phyloP scores from a whole-genome alignment of 23 tunicate species.

The Botrylloides violaceus region DNA sequence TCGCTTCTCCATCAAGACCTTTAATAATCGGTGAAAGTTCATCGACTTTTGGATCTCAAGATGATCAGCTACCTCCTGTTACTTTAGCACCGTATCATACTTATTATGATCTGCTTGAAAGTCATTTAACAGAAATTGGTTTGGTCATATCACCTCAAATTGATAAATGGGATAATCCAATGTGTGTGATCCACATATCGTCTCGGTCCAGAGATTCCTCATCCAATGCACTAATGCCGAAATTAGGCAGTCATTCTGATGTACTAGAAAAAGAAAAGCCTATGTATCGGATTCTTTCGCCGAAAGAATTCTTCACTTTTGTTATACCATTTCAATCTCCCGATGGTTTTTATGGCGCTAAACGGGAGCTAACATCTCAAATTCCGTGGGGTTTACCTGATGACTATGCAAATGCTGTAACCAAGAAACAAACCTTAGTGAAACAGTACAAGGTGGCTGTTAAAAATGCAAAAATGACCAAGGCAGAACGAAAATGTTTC shows the following conservation, averaged over 20 bases:
- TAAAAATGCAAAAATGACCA: conserved; percentile 60
- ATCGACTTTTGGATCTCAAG: neutral
- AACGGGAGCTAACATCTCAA: conserved; percentile 18
- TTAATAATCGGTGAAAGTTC: conserved; percentile 38
- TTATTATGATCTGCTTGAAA: conserved; percentile 53
- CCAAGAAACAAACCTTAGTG: conserved; percentile 44
- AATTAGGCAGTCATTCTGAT: conserved; percentile 14
- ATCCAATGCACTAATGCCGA: neutral
- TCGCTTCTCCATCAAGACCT: conserved; percentile 72
- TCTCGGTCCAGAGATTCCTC: conserved; percentile 9
- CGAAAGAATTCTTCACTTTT: conserved; percentile 56
- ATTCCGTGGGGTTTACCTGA: conserved; percentile 73
- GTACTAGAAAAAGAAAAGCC: conserved; percentile 3
- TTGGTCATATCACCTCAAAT: conserved; percentile 70
- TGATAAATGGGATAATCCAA: conserved; percentile 79
- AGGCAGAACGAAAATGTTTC: conserved; percentile 41
- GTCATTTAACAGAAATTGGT: conserved; percentile 61
- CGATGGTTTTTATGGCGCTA: neutral
- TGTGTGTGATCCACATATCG: conserved; percentile 28
- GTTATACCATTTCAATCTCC: conserved; percentile 48
- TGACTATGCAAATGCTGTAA: conserved; percentile 63
- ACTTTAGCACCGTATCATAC: conserved; percentile 89
- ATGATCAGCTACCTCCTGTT: conserved; percentile 15
- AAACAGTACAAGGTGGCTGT: conserved; percentile 69
- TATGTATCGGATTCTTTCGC: conserved; percentile 30